Conservation (phyloP, 2,113 vertebrate species). For the Planiliza haematocheilus region DNA sequence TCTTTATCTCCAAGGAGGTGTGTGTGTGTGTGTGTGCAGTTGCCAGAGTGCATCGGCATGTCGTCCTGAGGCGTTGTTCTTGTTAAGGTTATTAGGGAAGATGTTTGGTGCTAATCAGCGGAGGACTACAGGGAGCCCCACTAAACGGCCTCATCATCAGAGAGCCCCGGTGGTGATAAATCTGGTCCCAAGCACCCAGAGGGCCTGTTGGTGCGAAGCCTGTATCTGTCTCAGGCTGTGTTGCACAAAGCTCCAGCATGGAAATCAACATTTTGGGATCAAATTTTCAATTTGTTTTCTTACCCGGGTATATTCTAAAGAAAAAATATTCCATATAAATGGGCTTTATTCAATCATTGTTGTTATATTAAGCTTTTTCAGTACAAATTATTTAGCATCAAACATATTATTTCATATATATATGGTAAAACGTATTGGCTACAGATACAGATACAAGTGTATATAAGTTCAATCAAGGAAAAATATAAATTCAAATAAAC, state of each 20-base stretch:
- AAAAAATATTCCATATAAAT: background rate
- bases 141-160: conserved; percentile 93
- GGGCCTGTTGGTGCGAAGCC: conserved; percentile 79
- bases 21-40: conserved; percentile 38
- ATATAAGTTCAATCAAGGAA: background rate
- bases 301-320: background rate
- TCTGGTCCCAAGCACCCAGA: conserved; percentile 91
- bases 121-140: conserved; percentile 89
- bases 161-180: conserved; percentile 93
- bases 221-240: conserved; percentile 35
- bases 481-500: no score
- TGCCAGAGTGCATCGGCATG: conserved; percentile 52
- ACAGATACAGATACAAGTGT: no score
- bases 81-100: conserved; percentile 90
- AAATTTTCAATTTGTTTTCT: background rate
- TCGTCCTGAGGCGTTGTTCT: conserved; percentile 83
- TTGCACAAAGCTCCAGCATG: conserved; percentile 12
- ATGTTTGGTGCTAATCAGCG: conserved; percentile 90
- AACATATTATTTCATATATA: no score
- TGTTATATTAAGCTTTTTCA: background rate
- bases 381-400: background rate
- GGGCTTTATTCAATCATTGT: background rate
- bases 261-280: conserved; percentile 18
- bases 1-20: conserved; percentile 66
- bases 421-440: no score